Evolutionary conservation across 2,113 vertebrate genomes (phyloP).

Genomic region (Phodopus roborovskii): DNA sequence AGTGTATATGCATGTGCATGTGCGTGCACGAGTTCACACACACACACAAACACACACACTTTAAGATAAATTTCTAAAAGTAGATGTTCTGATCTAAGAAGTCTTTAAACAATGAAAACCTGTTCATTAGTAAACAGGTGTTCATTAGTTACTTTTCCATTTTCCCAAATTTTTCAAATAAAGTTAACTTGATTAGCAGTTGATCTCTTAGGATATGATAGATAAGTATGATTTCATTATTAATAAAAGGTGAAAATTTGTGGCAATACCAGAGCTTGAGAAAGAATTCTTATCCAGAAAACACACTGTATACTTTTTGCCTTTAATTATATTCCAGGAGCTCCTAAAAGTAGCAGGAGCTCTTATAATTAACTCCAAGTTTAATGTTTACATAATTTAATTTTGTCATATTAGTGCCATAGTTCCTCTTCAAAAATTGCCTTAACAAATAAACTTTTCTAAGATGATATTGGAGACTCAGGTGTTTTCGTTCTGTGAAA

Average conservation of each 20-base stretch:
- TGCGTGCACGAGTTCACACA: too few species aligned
- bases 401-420: slow-evolving; percentile 7
- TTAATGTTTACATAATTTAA: not conserved
- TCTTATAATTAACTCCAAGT: not conserved
- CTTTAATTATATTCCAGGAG: not conserved
- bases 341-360: not conserved
- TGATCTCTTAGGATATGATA: not conserved
- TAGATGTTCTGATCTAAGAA: not conserved
- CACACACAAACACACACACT: not conserved
- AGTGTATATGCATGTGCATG: too few species aligned
- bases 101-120: not conserved
- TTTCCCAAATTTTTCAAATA: not conserved
- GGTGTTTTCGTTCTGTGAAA: not conserved
- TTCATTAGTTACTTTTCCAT: not conserved
- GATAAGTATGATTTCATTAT: not conserved
- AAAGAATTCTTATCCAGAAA: not conserved
- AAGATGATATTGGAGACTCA: not conserved
- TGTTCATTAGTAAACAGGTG: not conserved
- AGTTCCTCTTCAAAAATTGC: slow-evolving; percentile 6
- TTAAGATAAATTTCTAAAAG: not conserved
- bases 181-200: not conserved
- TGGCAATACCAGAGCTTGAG: not conserved
- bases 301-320: not conserved
- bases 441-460: not conserved
- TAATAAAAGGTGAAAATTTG: not conserved